Conservation (phyloP, 2,888 invertebrate genomes). For the Drosophila paramelanica region DNA sequence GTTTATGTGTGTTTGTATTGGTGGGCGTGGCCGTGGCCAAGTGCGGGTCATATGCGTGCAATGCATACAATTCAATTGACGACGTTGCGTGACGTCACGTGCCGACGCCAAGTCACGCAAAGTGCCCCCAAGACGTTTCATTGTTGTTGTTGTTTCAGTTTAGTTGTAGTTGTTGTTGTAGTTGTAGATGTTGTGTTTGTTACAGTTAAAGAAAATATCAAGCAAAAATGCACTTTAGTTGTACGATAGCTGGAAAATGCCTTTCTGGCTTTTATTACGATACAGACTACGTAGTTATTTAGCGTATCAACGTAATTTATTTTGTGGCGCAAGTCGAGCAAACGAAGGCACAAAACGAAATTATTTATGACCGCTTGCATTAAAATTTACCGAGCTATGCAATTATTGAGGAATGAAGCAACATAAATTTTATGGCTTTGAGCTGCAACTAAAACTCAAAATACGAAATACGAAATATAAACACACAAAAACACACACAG, state of each 20-base stretch:
- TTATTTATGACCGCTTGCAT: constrained; percentile 82
- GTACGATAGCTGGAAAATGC: constrained; percentile 63
- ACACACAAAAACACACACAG: constrained; percentile 11
- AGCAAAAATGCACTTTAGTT: constrained; percentile 77
- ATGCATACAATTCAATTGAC: constrained; percentile 61
- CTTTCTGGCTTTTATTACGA: constrained; percentile 60
- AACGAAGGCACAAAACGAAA: constrained; percentile 63
- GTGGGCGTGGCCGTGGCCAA: constrained; percentile 37
- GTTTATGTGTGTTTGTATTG: neutral
- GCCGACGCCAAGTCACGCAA: constrained; percentile 59
- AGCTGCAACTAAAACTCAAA: constrained; percentile 59
- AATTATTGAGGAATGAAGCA: constrained; percentile 80
- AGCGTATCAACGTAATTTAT: constrained; percentile 74
- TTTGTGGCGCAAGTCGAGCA: constrained; percentile 55
- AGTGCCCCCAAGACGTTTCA: constrained; percentile 51
- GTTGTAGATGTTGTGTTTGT: constrained; percentile 39
- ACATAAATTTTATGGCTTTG: constrained; percentile 75
- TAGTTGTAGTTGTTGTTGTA: constrained; percentile 19
- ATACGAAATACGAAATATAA: constrained; percentile 30
- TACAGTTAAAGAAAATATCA: constrained; percentile 72
- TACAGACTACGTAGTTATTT: constrained; percentile 65
- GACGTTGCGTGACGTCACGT: constrained; percentile 65
- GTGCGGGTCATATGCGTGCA: constrained; percentile 55
- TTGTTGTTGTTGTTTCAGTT: constrained; percentile 17
- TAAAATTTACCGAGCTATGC: constrained; percentile 80